These are phyloP conservation scores for Poeciliopsis paucimaculata DNA, from an alignment of 2,797 vertebrate species.

Conservation along the genomic window DNA sequence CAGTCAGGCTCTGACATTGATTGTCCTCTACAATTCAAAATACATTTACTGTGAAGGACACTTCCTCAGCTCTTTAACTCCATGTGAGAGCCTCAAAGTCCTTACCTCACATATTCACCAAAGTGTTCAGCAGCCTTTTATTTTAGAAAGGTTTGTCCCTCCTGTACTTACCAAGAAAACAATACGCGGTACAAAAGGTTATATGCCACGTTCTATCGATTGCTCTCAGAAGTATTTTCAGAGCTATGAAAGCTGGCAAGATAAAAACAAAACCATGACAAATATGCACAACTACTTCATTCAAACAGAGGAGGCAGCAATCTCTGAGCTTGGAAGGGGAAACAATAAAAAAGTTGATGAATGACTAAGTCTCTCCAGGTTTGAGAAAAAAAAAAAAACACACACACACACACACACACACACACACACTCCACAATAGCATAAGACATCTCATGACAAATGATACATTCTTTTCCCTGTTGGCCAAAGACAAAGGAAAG, in stretches of 20 bases:
- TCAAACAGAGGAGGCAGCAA: conserved; percentile 48
- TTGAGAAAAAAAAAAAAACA: conserved; percentile 60
- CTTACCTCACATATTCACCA: conserved; percentile 49
- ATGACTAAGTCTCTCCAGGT: conserved; percentile 74
- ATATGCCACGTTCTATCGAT: conserved; percentile 65
- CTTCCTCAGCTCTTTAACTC: conserved; percentile 54
- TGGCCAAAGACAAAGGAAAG: conserved; percentile 71
- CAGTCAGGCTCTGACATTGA: conserved; percentile 44
- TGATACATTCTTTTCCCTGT: conserved; percentile 69
- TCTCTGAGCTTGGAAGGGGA: conserved; percentile 21
- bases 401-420: conserved; percentile 48
- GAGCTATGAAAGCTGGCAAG: conserved; percentile 51
- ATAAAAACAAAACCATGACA: conserved; percentile 34
- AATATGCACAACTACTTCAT: conserved; percentile 29
- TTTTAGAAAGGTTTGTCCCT: conserved; percentile 57
- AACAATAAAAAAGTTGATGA: conserved; percentile 41
- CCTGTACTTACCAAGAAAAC: conserved; percentile 51
- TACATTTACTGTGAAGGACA: conserved; percentile 58
- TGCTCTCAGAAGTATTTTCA: conserved; percentile 62
- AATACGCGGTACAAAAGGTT: conserved; percentile 58
- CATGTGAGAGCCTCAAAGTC: conserved; percentile 42
- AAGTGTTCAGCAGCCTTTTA: conserved; percentile 54
- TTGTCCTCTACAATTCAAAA: conserved; percentile 45
- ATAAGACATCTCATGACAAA: conserved; percentile 74
- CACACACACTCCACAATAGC: conserved; percentile 67